Evolutionary conservation across 2,113 vertebrate species (phyloP).

Genomic region (Daubentonia madagascariensis): DNA sequence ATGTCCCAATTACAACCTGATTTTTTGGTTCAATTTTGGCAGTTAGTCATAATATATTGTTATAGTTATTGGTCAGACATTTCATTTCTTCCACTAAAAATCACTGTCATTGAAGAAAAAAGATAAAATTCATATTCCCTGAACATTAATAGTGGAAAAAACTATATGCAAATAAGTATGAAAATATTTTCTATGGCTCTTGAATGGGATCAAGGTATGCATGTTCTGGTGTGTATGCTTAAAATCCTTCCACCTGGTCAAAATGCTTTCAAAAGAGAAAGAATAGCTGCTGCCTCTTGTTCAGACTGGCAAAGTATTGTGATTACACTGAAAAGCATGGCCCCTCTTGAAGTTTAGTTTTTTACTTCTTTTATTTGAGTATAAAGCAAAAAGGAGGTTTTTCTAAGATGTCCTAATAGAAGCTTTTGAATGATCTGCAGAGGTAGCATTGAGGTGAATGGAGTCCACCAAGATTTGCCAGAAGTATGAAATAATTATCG

Average conservation of each 20-base stretch:
- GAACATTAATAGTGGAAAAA: constrained; percentile 38
- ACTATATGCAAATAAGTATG: constrained; percentile 40
- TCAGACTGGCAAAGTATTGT: constrained; percentile 46
- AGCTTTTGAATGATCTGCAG: constrained; percentile 74
- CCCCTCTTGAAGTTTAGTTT: constrained; percentile 75
- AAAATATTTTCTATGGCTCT: constrained; percentile 26
- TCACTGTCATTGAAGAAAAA: neutral
- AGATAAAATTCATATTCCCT: neutral
- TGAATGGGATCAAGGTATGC: neutral
- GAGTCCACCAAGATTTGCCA: constrained; percentile 75
- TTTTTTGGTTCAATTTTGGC: neutral
- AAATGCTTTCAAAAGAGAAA: constrained; percentile 63
- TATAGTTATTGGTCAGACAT: neutral
- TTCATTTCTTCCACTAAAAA: neutral
- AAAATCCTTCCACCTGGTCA: constrained; percentile 64
- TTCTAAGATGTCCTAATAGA: constrained; percentile 71
- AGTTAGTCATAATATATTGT: neutral
- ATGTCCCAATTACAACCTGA: neutral
- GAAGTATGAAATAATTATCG: constrained; percentile 76
- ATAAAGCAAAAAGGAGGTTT: constrained; percentile 72
- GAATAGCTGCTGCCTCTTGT: constrained; percentile 50
- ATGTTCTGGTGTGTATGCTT: constrained; percentile 19
- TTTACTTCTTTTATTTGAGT: constrained; percentile 72
- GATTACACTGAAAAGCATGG: constrained; percentile 68
- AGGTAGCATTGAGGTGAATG: constrained; percentile 70